A percentile compares a stretch with the other conserved stretches of the same genome.
Conservation (phyloP, 2,888 invertebrate species). For the Parnassius mnemosyne region DNA sequence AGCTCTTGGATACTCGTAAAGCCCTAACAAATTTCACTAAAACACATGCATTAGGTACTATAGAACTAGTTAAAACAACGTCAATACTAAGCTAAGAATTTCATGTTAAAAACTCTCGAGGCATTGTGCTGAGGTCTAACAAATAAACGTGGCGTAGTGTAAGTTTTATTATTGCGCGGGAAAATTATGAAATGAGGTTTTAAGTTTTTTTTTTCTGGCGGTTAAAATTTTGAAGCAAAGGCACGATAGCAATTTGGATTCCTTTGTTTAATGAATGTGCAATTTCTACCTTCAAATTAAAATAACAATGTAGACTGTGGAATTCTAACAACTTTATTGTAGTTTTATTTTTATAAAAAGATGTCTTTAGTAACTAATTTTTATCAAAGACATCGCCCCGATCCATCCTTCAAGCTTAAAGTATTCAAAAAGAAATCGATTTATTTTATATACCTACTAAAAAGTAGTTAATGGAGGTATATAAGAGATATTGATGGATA, state of each 20-base stretch:
- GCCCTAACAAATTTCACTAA: not conserved
- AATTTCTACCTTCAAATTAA: slow-evolving; percentile 13
- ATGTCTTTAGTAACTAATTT: too few species aligned
- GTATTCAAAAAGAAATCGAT: too few species aligned
- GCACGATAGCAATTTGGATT: slow-evolving; percentile 24
- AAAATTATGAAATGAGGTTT: slow-evolving; percentile 26
- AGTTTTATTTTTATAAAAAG: too few species aligned
- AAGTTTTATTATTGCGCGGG: not conserved
- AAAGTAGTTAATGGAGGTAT: too few species aligned
- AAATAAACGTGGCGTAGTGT: not conserved
- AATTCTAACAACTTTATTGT: too few species aligned
- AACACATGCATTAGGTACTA: slow-evolving; percentile 5
- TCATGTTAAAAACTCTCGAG: slow-evolving; percentile 10
- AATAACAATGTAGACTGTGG: not conserved
- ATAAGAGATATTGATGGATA: too few species aligned
- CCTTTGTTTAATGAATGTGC: slow-evolving; percentile 17
- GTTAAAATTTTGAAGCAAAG: slow-evolving; percentile 11
- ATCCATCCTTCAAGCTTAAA: too few species aligned
- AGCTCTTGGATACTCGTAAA: too few species aligned
- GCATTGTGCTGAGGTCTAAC: slow-evolving; percentile 18
- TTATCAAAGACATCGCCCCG: too few species aligned
- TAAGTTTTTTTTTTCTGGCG: slow-evolving; percentile 21
- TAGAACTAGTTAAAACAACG: slow-evolving; percentile 4
- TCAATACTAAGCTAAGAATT: slow-evolving; percentile 13
- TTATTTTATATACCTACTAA: too few species aligned